A percentile compares a stretch with the other conserved stretches of the same genome.
These are phyloP conservation scores for Hartigia nigra DNA, from an alignment of 2,888 invertebrate species.

Conservation along the genomic window DNA sequence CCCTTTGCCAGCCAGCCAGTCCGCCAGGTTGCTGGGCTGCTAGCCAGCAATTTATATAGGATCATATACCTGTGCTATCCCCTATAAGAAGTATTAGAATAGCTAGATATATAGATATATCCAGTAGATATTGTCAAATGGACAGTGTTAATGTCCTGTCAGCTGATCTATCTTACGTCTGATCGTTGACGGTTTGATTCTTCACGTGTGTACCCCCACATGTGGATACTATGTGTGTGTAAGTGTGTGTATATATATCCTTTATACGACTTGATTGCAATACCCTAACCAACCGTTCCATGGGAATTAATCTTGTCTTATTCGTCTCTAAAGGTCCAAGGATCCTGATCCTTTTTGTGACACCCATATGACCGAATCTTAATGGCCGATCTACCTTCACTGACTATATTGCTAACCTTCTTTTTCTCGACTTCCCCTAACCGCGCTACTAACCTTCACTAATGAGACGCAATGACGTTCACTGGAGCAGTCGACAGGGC, in stretches of 20 bases:
- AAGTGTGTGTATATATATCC: neutral
- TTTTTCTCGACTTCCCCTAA: neutral
- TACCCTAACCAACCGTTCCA: neutral
- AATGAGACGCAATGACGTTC: conserved; percentile 54
- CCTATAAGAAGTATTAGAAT: neutral
- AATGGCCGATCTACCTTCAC: neutral
- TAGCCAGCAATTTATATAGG: neutral
- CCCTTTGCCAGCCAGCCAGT: conserved; percentile 6
- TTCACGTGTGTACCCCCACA: neutral
- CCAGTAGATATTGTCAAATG: neutral
- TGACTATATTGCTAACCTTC: neutral
- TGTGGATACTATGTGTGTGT: neutral
- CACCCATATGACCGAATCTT: neutral
- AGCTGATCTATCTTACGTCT: neutral
- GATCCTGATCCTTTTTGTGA: neutral
- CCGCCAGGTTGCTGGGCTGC: neutral
- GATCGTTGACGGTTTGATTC: neutral
- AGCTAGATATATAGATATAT: neutral
- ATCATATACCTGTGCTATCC: neutral
- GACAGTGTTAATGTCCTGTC: neutral
- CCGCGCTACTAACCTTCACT: conserved; percentile 23
- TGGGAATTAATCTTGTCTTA: neutral
- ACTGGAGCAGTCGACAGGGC: conserved; percentile 70
- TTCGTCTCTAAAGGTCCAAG: neutral
- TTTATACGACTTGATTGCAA: neutral